Percentiles rank a stretch among this genome's conserved stretches.
These are phyloP conservation scores for Eucera pruinosa DNA, from an alignment of 2,888 invertebrate species.

Conservation along the genomic window DNA sequence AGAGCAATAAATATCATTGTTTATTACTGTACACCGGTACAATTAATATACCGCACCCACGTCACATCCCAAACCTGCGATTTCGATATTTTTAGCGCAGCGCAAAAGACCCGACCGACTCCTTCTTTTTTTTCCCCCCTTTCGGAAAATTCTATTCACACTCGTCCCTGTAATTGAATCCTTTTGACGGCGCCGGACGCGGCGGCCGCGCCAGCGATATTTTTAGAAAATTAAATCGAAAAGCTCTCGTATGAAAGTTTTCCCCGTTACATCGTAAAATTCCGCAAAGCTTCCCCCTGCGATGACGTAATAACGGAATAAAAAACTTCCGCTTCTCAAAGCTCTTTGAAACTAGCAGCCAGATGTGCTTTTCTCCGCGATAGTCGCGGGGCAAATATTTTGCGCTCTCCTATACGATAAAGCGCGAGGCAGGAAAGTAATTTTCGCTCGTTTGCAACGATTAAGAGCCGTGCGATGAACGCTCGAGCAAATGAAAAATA, in stretches of 20 bases:
- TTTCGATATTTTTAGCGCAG: neutral
- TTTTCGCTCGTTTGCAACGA: neutral
- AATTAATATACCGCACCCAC: too few relatives aligned
- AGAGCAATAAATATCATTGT: too few relatives aligned
- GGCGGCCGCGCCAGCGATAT: neutral
- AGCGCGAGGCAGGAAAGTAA: too few relatives aligned
- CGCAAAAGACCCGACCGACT: neutral
- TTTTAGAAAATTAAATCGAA: constrained; percentile 18
- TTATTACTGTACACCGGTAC: too few relatives aligned
- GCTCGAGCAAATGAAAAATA: neutral
- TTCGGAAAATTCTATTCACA: neutral
- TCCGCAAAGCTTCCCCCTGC: neutral
- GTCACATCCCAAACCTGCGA: too few relatives aligned
- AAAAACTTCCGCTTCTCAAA: neutral
- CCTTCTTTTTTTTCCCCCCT: neutral
- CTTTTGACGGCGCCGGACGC: neutral
- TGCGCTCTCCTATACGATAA: neutral
- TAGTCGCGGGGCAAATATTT: too few relatives aligned
- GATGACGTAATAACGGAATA: constrained; percentile 2
- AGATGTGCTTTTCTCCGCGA: too few relatives aligned
- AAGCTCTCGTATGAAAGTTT: constrained; percentile 5
- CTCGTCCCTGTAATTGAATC: neutral
- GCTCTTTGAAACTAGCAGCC: neutral
- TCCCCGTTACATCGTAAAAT: neutral
- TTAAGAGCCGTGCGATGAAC: neutral